These are phyloP conservation scores for Micropoecilia bifurca DNA, from an alignment of 2,797 vertebrate species.

Conservation along the genomic window DNA sequence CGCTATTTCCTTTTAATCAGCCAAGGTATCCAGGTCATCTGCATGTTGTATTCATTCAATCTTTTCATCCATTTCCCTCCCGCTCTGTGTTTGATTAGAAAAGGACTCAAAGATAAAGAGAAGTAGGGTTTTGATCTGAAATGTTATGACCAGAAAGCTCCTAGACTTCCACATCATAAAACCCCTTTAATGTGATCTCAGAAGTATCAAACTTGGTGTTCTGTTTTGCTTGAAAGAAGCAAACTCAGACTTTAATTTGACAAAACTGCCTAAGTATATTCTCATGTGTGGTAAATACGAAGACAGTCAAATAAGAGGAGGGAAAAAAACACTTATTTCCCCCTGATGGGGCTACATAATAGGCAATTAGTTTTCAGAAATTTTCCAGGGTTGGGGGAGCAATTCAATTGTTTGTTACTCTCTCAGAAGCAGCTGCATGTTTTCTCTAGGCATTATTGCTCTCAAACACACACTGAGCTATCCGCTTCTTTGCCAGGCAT, in stretches of 20 bases:
- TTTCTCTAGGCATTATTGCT: slow-evolving; percentile 59
- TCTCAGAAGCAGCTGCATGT: slow-evolving; percentile 47
- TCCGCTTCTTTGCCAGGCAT: slow-evolving; percentile 19
- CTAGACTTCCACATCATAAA: neutral
- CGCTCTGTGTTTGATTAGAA: neutral
- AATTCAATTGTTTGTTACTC: slow-evolving; percentile 62
- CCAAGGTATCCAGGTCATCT: slow-evolving; percentile 5
- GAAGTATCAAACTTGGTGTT: slow-evolving; percentile 9
- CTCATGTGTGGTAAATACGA: slow-evolving; percentile 32
- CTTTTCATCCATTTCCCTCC: slow-evolving; percentile 1
- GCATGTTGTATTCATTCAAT: neutral
- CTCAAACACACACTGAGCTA: slow-evolving; percentile 33
- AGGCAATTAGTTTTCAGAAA: slow-evolving; percentile 69
- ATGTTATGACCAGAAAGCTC: neutral
- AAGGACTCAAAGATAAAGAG: neutral
- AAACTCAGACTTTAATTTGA: slow-evolving; percentile 32
- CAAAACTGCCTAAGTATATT: slow-evolving; percentile 43
- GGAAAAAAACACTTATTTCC: slow-evolving; percentile 44
- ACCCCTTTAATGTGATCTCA: slow-evolving; percentile 15
- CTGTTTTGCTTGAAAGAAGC: slow-evolving; percentile 13
- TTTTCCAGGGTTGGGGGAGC: slow-evolving; percentile 27
- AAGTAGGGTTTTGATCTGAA: neutral
- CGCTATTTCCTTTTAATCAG: slow-evolving; percentile 12
- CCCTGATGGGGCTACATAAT: slow-evolving; percentile 56
- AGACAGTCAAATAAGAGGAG: slow-evolving; percentile 33